A percentile compares a stretch with the other conserved stretches of the same genome.
Evolutionary conservation across 2,113 vertebrate species (phyloP).

Genomic region (Erinaceus europaeus): DNA sequence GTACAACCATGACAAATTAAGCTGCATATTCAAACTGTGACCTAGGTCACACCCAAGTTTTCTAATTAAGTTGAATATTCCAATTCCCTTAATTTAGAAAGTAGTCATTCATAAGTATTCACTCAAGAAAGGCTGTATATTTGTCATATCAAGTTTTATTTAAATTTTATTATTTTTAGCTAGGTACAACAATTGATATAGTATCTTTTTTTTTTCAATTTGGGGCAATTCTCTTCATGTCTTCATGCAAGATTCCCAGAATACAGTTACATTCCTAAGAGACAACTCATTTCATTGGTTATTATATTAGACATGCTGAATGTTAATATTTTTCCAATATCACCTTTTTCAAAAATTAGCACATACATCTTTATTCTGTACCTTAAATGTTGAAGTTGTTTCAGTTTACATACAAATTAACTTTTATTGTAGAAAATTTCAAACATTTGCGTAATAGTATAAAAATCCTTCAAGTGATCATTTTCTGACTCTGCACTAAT

Average conservation of each 20-base stretch:
- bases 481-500: background rate
- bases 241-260: background rate
- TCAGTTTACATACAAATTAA: background rate
- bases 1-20: no score
- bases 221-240: no score
- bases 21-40: background rate
- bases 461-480: background rate
- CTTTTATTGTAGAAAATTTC: background rate
- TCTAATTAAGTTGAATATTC: background rate
- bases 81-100: background rate
- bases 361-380: background rate
- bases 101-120: background rate
- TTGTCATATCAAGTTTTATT: background rate
- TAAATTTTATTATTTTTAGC: background rate
- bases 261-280: background rate
- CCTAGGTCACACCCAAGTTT: background rate
- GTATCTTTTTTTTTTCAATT: no score
- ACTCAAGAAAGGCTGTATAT: background rate
- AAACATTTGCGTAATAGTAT: background rate
- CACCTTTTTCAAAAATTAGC: background rate
- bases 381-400: background rate
- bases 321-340: background rate
- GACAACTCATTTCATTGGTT: background rate
- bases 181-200: no score
- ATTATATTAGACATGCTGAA: background rate